Percentiles rank a stretch among this genome's conserved stretches.
Evolutionary conservation across 2,888 invertebrate species (phyloP).

Genomic region (Bibio marci): DNA sequence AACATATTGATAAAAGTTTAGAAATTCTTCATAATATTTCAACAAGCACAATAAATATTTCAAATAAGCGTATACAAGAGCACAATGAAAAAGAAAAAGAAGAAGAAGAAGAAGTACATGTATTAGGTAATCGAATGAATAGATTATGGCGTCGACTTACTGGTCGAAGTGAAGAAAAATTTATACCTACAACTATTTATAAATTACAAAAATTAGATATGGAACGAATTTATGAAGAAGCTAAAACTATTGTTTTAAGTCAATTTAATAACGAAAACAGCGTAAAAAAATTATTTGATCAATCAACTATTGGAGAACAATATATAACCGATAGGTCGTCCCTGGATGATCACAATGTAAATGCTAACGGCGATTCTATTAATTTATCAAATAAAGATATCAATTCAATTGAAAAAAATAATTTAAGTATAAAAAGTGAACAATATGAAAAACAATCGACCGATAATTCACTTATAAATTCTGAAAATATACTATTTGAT

Average conservation of each 20-base stretch:
- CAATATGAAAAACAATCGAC: neutral
- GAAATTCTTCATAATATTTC: conserved; percentile 18
- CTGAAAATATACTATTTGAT: too few relatives aligned
- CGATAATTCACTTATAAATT: too few relatives aligned
- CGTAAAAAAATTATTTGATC: conserved; percentile 5
- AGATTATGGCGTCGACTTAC: conserved; percentile 31
- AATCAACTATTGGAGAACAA: too few relatives aligned
- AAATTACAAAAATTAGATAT: conserved; percentile 27
- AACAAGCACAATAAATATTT: neutral
- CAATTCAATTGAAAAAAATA: too few relatives aligned
- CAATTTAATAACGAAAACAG: conserved; percentile 14
- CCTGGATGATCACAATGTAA: too few relatives aligned
- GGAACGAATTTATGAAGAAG: conserved; percentile 28
- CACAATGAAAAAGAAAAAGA: conserved; percentile 5
- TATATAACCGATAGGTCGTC: too few relatives aligned
- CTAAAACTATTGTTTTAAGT: conserved; percentile 19
- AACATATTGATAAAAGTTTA: conserved; percentile 21
- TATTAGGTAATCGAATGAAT: conserved; percentile 27
- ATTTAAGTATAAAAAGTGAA: neutral
- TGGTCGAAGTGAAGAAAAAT: conserved; percentile 25
- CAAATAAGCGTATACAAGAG: neutral
- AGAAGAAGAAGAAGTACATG: conserved; percentile 15
- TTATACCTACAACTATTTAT: conserved; percentile 23
- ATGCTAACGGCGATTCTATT: too few relatives aligned
- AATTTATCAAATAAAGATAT: too few relatives aligned